phyloP scores from a whole-genome alignment of 2,888 invertebrate species.

The Malachius bipustulatus region DNA sequence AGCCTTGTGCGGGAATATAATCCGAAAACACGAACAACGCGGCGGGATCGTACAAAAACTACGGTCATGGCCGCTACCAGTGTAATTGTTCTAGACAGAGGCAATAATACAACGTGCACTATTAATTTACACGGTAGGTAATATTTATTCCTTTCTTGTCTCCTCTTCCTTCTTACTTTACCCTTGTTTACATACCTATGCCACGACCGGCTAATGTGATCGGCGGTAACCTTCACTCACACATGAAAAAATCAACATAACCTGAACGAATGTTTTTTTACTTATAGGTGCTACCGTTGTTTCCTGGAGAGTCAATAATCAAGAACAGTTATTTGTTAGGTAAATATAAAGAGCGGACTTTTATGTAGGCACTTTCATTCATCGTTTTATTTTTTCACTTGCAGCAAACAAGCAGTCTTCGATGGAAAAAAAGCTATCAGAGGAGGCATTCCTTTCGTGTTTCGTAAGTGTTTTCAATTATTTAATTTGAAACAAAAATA shows the following conservation, averaged over 20 bases:
- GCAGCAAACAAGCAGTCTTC: conserved; percentile 87
- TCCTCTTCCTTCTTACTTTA: neutral
- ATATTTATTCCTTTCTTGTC: no score
- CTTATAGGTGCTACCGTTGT: conserved; percentile 85
- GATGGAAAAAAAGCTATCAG: conserved; percentile 93
- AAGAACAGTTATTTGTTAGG: conserved; percentile 95
- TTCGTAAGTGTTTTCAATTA: conserved; percentile 85
- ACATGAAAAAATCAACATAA: conserved; percentile 26
- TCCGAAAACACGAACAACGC: conserved; percentile 25
- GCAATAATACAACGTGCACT: conserved; percentile 93
- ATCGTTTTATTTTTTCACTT: conserved; percentile 29
- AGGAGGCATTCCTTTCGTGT: conserved; percentile 93
- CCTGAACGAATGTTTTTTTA: conserved; percentile 22
- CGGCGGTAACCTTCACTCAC: conserved; percentile 8
- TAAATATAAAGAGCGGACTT: conserved; percentile 31
- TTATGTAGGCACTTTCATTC: neutral
- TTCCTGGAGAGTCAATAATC: conserved; percentile 92
- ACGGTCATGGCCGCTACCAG: conserved; percentile 64
- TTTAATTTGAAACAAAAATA: conserved; percentile 7
- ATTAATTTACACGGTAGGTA: conserved; percentile 88
- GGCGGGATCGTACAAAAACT: conserved; percentile 17
- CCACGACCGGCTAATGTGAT: conserved; percentile 4
- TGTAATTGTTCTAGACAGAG: conserved; percentile 89
- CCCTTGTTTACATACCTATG: neutral
- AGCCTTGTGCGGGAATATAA: conserved; percentile 27